These are phyloP conservation scores for Drosophila malerkotliana DNA, from an alignment of 1,140 invertebrate genomes.

Conservation along the genomic window DNA sequence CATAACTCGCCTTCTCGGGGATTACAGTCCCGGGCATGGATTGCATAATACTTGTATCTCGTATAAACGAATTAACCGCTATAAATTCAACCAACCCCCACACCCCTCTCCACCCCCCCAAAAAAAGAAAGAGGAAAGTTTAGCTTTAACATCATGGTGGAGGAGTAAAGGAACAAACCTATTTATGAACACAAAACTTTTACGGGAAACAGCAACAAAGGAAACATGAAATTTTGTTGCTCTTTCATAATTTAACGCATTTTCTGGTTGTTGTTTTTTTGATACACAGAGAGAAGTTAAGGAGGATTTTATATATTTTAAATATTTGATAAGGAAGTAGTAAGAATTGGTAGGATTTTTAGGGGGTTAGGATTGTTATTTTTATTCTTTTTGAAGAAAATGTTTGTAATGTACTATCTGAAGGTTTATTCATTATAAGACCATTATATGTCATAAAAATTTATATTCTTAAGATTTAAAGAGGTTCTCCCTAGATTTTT, in stretches of 20 bases:
- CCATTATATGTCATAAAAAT: too few relatives aligned
- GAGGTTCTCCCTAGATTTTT: too few relatives aligned
- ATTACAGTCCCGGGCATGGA: conserved; percentile 16
- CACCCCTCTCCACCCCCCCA: neutral
- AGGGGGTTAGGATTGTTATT: too few relatives aligned
- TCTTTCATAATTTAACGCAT: conserved; percentile 48
- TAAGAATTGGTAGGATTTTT: too few relatives aligned
- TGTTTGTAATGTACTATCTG: too few relatives aligned
- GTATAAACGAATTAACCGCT: conserved; percentile 42
- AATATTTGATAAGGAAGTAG: too few relatives aligned
- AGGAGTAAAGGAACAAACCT: conserved; percentile 18
- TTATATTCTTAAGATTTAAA: too few relatives aligned
- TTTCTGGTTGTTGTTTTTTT: conserved; percentile 22
- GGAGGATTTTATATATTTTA: neutral
- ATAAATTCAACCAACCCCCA: conserved; percentile 27
- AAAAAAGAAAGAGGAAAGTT: conserved; percentile 21
- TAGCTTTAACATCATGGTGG: conserved; percentile 25
- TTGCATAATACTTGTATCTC: conserved; percentile 7
- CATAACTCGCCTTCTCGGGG: conserved; percentile 59
- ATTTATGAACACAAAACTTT: conserved; percentile 61
- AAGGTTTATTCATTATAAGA: too few relatives aligned
- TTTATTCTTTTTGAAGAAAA: too few relatives aligned
- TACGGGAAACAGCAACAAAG: conserved; percentile 48
- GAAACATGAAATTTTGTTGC: conserved; percentile 8
- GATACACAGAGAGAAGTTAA: neutral